Percentiles rank a stretch among this genome's conserved stretches.
phyloP scores from a whole-genome alignment of 2,113 vertebrate genomes.

The Zosterops borbonicus region DNA sequence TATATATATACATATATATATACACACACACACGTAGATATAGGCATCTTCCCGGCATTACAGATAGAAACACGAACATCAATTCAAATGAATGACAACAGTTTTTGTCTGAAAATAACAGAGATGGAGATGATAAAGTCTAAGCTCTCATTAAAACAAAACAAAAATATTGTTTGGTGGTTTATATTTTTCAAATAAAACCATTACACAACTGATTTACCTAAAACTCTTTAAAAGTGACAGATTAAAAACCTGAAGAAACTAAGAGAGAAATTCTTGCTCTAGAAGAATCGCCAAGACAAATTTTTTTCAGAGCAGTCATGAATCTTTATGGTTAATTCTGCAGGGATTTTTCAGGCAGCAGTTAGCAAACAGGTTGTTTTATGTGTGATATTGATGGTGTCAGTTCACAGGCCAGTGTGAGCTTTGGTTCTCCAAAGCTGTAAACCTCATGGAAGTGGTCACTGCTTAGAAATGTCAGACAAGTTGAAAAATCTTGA shows the following conservation, averaged over 20 bases:
- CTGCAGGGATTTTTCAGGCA: not conserved
- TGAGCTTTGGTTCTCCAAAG: not conserved
- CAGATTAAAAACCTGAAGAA: not conserved
- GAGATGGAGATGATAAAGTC: not conserved
- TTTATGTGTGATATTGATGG: not conserved
- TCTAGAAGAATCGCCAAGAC: not conserved
- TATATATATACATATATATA: no score
- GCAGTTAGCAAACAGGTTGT: not conserved
- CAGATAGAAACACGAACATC: not conserved
- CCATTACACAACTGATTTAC: not conserved
- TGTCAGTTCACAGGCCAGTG: not conserved
- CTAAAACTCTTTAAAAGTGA: not conserved
- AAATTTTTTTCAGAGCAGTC: not conserved
- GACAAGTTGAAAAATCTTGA: not conserved
- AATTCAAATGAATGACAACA: not conserved
- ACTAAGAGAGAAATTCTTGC: not conserved
- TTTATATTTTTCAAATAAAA: not conserved
- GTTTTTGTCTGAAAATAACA: not conserved
- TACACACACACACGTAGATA: no score
- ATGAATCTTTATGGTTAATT: not conserved
- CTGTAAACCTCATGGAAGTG: not conserved
- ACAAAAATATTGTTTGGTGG: fast-evolving
- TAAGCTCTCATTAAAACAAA: not conserved
- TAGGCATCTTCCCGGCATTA: not conserved
- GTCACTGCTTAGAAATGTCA: not conserved